phyloP scores from a whole-genome alignment of 2,888 invertebrate species.

The Saturnia japonica region DNA sequence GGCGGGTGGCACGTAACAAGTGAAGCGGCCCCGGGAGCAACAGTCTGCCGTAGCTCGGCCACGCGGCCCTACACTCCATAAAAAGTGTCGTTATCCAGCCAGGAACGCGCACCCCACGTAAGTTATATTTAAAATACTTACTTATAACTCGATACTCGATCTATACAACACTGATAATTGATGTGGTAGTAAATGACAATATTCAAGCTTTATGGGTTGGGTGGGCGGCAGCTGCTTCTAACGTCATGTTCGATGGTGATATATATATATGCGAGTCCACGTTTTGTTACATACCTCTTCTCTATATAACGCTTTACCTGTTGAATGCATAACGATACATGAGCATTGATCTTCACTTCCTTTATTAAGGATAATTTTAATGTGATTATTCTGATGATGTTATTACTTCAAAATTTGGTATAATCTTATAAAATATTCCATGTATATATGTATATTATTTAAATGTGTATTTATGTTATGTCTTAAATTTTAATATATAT shows the following conservation, averaged over 20 bases:
- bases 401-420: too few species aligned
- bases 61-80: constrained; percentile 71
- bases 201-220: background rate
- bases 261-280: constrained; percentile 41
- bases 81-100: constrained; percentile 54
- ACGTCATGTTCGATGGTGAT: constrained; percentile 33
- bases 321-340: constrained; percentile 65
- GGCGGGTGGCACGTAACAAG: constrained; percentile 79
- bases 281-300: constrained; percentile 50
- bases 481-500: too few species aligned
- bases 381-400: constrained; percentile 34
- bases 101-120: constrained; percentile 62
- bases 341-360: constrained; percentile 6
- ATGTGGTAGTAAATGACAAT: background rate
- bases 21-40: constrained; percentile 81
- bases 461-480: too few species aligned
- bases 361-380: constrained; percentile 27
- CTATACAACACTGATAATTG: background rate
- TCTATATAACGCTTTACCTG: constrained; percentile 62
- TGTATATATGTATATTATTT: too few species aligned
- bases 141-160: constrained; percentile 25
- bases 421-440: too few species aligned
- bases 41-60: constrained; percentile 82
- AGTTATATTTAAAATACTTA: constrained; percentile 66
- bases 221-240: constrained; percentile 25